Percentiles rank a stretch among this genome's conserved stretches.
phyloP scores from a whole-genome alignment of 1,140 invertebrate genomes.

The Melipona quadrifasciata region DNA sequence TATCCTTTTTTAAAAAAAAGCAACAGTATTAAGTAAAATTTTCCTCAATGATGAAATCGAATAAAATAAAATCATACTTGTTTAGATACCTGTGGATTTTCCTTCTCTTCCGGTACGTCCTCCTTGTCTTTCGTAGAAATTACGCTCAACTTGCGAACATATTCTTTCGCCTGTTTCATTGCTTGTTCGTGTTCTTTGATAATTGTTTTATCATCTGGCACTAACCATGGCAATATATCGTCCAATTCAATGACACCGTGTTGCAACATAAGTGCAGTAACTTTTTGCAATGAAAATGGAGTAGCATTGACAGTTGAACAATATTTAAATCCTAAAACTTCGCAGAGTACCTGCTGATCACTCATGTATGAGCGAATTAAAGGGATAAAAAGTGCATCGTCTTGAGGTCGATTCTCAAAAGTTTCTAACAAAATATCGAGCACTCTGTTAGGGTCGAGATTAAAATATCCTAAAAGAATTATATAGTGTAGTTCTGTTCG shows the following conservation, averaged over 20 bases:
- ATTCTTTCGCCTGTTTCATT: constrained; percentile 92
- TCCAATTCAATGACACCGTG: constrained; percentile 92
- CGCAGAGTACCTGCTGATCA: constrained; percentile 92
- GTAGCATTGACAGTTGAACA: constrained; percentile 86
- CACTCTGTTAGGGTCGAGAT: constrained; percentile 99
- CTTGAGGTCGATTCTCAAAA: constrained; percentile 93
- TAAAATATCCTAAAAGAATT: constrained; percentile 94
- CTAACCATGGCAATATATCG: constrained; percentile 95
- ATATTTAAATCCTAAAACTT: constrained; percentile 98
- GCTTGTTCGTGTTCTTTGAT: constrained; percentile 91
- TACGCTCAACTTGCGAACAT: constrained; percentile 92
- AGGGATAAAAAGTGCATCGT: constrained; percentile 90
- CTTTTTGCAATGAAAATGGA: constrained; percentile 91
- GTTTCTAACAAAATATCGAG: constrained; percentile 98
- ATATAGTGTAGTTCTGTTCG: not conserved
- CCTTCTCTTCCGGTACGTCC: constrained; percentile 88
- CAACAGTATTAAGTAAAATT: constrained; percentile 21
- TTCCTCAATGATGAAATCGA: constrained; percentile 56
- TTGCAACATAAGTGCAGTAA: constrained; percentile 95
- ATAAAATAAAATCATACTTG: constrained; percentile 53
- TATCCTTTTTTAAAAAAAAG: constrained; percentile 77
- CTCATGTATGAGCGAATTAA: constrained; percentile 93
- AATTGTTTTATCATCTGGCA: constrained; percentile 92
- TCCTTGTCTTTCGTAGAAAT: constrained; percentile 93
- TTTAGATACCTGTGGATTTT: constrained; percentile 82